Conservation (phyloP, 1,140 invertebrate genomes). For the Teleogryllus occipitalis region DNA sequence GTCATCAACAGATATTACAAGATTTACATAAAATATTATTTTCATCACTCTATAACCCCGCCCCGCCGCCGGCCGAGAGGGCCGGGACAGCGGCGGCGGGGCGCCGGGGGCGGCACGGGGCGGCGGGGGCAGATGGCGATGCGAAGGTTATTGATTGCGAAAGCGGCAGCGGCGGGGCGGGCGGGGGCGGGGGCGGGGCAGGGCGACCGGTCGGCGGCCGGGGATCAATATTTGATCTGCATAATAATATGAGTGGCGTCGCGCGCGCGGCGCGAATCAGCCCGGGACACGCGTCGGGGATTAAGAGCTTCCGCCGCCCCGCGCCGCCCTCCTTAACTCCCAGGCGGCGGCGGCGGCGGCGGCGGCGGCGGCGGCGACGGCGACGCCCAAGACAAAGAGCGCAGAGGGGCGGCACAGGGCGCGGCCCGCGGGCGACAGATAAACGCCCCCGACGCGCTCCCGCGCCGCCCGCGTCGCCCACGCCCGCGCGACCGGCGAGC, state of each 20-base stretch:
- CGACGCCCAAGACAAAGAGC: too few species aligned
- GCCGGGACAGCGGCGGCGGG: not conserved
- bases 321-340: not conserved
- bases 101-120: not conserved
- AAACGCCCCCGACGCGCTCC: too few species aligned
- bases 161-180: too few species aligned
- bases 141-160: not conserved
- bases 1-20: slow-evolving; percentile 23
- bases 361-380: too few species aligned
- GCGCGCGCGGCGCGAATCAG: slow-evolving; percentile 14
- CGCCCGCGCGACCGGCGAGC: too few species aligned
- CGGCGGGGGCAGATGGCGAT: not conserved
- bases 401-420: not conserved
- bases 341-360: not conserved
- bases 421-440: too few species aligned
- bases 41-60: slow-evolving; percentile 16
- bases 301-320: not conserved
- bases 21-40: slow-evolving; percentile 24
- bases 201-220: too few species aligned
- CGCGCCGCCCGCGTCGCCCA: too few species aligned
- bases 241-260: slow-evolving; percentile 20
- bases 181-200: not conserved
- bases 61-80: not conserved
- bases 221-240: slow-evolving; percentile 22
- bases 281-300: slow-evolving; percentile 19